Base-by-base conservation (phyloP, 2,888 invertebrate species). In the Calameuta idolon region DNA sequence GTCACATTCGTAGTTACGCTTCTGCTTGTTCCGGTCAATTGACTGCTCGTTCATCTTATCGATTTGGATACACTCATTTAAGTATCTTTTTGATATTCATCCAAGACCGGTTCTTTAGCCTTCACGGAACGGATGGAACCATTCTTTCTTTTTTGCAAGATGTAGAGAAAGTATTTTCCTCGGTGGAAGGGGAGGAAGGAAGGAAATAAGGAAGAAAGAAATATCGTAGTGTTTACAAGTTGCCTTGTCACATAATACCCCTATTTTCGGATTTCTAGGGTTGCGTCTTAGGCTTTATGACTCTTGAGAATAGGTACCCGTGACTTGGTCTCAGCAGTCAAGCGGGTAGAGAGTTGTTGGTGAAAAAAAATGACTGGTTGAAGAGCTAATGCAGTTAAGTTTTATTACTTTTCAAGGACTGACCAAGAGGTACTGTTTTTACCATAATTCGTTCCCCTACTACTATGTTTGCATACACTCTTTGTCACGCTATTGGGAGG, bases 401-500 rank as follows among this genome's bases (percentile, higher is more conserved):
- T 90, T 91, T 91, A 91, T 90, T 89, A 86, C 87, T 80, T 82
- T 80, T 78, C 73, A 85, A 81, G 81, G 78, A 77, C 33, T 69
- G 73, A 77, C 71, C 69, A 74, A 76, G 76, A 78, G 71, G 81
- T 79, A 85, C 86, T 85, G 87, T 88, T 90, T 89, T 89, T 90
- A 87, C 87, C 84, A 84, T 86, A 15, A 71, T 86, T 84, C 83
- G 82, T 85, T 84, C 81, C 86, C 87, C 86, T 89, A 89, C 71
- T 9, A 4, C 15, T 40, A 87, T 90, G 90, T 91, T 89, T 88
- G 87, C 88, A 89, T 88, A 88, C 88, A 87, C 87, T 87, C 89
- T 90, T 90, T 90, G 89, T 90, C 89, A 89, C 87, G 86, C 83
- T 83, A 88, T 90, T 88, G 88, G 87, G 83, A 84, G 81, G 85